Percentiles rank a stretch among this genome's conserved stretches.
Evolutionary conservation across 2,797 vertebrate genomes (phyloP).

Genomic region (Heterohyrax brucei): DNA sequence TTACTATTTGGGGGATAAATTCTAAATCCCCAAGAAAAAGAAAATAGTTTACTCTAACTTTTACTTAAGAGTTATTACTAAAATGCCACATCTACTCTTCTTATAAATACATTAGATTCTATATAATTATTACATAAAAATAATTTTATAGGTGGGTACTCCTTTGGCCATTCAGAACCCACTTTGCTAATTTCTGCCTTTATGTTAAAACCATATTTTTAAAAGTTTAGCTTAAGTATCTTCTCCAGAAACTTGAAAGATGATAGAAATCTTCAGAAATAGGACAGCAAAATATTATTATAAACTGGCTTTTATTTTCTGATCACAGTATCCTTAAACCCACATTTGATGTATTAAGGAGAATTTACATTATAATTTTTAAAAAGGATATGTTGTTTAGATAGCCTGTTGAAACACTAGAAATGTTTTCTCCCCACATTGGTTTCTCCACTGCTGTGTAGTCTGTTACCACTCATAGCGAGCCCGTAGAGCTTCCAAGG

Average conservation of each 20-base stretch:
- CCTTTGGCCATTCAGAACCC: background rate
- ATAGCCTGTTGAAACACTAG: slow-evolving; percentile 24
- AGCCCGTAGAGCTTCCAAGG: too few species aligned
- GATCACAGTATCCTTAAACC: slow-evolving; percentile 15
- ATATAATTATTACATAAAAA: slow-evolving; percentile 12
- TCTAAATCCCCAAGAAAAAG: slow-evolving; percentile 31
- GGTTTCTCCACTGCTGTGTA: too few species aligned
- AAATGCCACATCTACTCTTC: background rate
- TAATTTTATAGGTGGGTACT: slow-evolving; percentile 23
- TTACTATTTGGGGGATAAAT: background rate
- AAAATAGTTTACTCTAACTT: background rate
- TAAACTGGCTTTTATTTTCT: slow-evolving; percentile 21
- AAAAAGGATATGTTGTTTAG: slow-evolving; percentile 16
- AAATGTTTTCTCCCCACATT: background rate
- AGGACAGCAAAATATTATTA: slow-evolving; percentile 36
- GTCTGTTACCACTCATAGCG: too few species aligned
- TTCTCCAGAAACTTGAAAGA: slow-evolving; percentile 56
- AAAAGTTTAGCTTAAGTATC: slow-evolving; percentile 10
- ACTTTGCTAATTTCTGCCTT: slow-evolving; percentile 60
- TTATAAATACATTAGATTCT: background rate
- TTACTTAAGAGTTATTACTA: slow-evolving; percentile 1
- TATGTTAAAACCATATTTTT: slow-evolving; percentile 58
- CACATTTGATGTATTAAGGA: slow-evolving; percentile 50
- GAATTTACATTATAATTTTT: slow-evolving; percentile 8
- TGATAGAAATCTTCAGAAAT: slow-evolving; percentile 35